Conservation (phyloP, 1,140 invertebrate species). For the Drosophila nebulosa region DNA sequence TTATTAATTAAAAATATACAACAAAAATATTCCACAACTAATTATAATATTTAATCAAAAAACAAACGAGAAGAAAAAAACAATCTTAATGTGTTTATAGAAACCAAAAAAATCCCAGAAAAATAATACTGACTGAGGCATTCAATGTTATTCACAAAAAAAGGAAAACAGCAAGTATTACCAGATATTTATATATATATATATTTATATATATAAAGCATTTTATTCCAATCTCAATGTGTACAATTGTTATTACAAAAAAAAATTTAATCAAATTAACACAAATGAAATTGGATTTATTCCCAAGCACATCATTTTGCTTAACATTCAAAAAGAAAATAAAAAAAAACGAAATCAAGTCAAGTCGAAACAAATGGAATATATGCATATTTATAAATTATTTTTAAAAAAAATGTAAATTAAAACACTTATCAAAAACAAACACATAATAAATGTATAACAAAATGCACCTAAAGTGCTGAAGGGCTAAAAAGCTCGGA, state of each 20-base stretch:
- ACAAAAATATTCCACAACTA: slow-evolving; percentile 23
- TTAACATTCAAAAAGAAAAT: not conserved
- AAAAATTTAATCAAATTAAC: not conserved
- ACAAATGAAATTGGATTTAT: slow-evolving; percentile 1
- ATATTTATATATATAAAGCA: not conserved
- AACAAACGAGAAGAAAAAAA: not conserved
- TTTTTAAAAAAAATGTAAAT: slow-evolving; percentile 15
- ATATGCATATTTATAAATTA: slow-evolving; percentile 14
- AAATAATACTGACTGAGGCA: slow-evolving; percentile 70
- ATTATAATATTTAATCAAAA: slow-evolving; percentile 24
- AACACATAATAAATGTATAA: slow-evolving; percentile 21
- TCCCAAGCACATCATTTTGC: slow-evolving; percentile 18
- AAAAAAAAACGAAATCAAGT: slow-evolving; percentile 19
- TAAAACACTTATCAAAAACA: slow-evolving; percentile 13
- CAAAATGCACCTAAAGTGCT: slow-evolving; percentile 48
- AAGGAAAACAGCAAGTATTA: slow-evolving; percentile 18
- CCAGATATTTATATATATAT: slow-evolving; percentile 35
- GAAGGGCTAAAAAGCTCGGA: slow-evolving; percentile 17
- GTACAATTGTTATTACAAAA: slow-evolving; percentile 2
- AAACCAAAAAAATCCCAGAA: slow-evolving; percentile 23
- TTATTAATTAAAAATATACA: slow-evolving; percentile 20
- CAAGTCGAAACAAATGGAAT: slow-evolving; percentile 21
- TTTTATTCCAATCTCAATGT: slow-evolving; percentile 39
- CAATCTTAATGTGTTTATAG: slow-evolving; percentile 53
- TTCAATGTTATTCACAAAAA: slow-evolving; percentile 66